Evolutionary conservation across 2,797 vertebrate species (phyloP), one percentile per base, ranked within the genome.

Genomic region (Dendrocincla fuliginosa): DNA sequence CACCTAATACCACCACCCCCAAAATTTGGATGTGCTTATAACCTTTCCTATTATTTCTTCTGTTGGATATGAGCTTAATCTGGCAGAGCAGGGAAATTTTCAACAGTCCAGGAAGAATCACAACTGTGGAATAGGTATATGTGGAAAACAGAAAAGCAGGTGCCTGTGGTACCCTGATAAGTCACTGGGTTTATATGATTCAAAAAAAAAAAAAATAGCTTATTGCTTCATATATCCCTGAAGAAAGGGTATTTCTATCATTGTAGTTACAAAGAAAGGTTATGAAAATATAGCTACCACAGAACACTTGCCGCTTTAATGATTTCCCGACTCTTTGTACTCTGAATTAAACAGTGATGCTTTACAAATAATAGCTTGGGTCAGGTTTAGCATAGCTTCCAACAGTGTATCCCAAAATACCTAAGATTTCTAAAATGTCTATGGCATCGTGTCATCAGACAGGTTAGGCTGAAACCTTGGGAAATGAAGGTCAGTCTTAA

Each of bases 1-100:
- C 46, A 44, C 8, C 10, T 55, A 65, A 8, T 7, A 17, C 7
- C 25, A 11, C 22, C 1, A 27, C 2, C 8, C 6, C 6, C 11
- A 16, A 55, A 65, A 44, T 6, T 13, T 50, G 35, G 8, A 47
- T 5, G 2, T 64, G 13, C 7, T 71, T 63, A 7, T 2, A 13
- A 3, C 23, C 8, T 78, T 69, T 74, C 8, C 12, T 53, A 3
- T n/a, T 0, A 2, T 33, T 81, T 39, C 16, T 79, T 82, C 35
- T 83, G 16, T 53, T 56, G 17, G 68, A 33, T 42, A 17, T 42
- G 2, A 35, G 19, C 13, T 88, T 83, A 42, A 44, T 77, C 17
- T 56, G 33, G 13, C 15, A 79, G 28, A 52, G 11, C 13, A 76
- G 30, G 53, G 65, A 59, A 35, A 81, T 60, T 76, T 82, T 37